Base-by-base conservation (phyloP, 2,113 vertebrate genomes). In the Mobula hypostoma region DNA sequence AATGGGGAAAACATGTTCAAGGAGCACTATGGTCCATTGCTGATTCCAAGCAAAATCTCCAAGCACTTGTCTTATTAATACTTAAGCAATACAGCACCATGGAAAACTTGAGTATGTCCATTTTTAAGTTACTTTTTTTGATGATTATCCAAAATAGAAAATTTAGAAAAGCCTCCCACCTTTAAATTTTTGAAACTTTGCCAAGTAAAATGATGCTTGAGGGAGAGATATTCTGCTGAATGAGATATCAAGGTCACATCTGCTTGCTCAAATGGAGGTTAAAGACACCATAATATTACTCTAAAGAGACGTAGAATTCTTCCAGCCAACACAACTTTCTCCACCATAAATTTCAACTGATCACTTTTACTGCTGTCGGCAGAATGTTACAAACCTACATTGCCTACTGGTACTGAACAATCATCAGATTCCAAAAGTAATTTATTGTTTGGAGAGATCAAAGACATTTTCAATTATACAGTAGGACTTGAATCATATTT, bases 391-490 rank as follows among this genome's bases (percentile, higher is more conserved):
- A 56, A 40, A 40, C 36, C 72, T 27, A 72, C 2, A 93, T 70
- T 93, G 21, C 4, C 91, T 93, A 32, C 24, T 66, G 9, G 36
- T 93, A 56, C 90, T 29, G 2, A 88, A 12, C 58, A 70, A 63
- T 72, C 88, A 70, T 66, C 63, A 92, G 24, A 5, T 70, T 74
- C 70, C 91, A 56, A 72, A 32, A 68, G 61, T 66, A 66, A 85
- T 68, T 90, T 79, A 79, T 79, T 90, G 85, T 68, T 61, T 32
- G 14, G 61, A 90, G 63, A 66, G 58, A 0, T 12, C 15, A 4
- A 61, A 88, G 85, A 88, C 5, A 58, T 87, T 74, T 87, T 87
- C 83, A 29, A 63, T 87, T 63, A 63, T 87, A 88, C 27, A 66
- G 14, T 2, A 88, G 56, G 15, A 29, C 29, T 29, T 7, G 63